Percentiles rank a stretch among this genome's conserved stretches.
These are phyloP conservation scores for Loriculus beryllinus DNA, from an alignment of 2,797 vertebrate species.

Conservation along the genomic window DNA sequence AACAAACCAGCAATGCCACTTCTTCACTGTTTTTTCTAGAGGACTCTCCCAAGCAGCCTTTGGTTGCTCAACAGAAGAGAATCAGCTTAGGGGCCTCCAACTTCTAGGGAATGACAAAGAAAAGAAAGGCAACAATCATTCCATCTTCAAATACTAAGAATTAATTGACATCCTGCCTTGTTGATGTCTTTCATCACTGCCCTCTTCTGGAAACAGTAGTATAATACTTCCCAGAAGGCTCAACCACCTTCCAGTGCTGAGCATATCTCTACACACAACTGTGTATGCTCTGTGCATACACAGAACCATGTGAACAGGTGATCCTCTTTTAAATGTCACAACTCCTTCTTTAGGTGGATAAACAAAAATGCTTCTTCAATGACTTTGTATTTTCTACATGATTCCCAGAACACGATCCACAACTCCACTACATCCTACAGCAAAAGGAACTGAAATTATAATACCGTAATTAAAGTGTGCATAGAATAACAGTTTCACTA, in stretches of 20 bases:
- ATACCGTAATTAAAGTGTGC: not conserved
- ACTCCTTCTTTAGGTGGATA: not conserved
- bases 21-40: not conserved
- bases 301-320: not conserved
- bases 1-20: not conserved
- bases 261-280: too few relatives aligned
- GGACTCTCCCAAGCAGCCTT: not conserved
- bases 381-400: not conserved
- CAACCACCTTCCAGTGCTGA: not conserved
- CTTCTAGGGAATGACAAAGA: not conserved
- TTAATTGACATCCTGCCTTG: not conserved
- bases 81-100: not conserved
- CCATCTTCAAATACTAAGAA: not conserved
- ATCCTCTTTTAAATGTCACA: not conserved
- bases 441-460: not conserved
- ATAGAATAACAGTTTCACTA: not conserved
- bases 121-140: not conserved
- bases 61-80: not conserved
- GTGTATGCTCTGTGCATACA: rapidly evolving
- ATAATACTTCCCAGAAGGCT: not conserved
- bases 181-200: not conserved
- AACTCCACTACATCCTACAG: not conserved
- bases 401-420: not conserved
- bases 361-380: not conserved
- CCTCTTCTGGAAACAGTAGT: not conserved